Evolutionary conservation across 2,888 invertebrate species (phyloP).

Genomic region (Spisula subtruncata): DNA sequence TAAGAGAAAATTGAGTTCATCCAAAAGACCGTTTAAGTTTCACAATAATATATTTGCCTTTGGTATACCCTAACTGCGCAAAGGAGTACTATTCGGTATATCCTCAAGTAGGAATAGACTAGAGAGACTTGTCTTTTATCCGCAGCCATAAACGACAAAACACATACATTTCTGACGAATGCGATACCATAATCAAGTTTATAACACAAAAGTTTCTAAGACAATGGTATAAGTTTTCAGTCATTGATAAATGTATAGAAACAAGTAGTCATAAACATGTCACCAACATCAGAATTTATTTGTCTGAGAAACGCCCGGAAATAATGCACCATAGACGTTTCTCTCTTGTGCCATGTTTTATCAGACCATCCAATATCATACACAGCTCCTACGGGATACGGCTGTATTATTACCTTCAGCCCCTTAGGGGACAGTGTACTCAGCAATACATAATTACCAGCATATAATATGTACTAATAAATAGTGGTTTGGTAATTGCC

Average conservation of each 20-base stretch:
- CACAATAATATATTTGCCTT: too few relatives aligned
- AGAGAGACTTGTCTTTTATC: too few relatives aligned
- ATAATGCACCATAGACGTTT: background rate
- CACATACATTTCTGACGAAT: too few relatives aligned
- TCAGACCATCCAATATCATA: background rate
- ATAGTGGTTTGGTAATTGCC: background rate
- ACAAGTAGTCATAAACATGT: background rate
- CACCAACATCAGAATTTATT: background rate
- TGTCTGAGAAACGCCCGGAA: background rate
- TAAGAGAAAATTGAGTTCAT: too few relatives aligned
- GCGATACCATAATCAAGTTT: too few relatives aligned
- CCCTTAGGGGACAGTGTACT: background rate
- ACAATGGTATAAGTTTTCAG: background rate
- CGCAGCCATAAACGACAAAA: too few relatives aligned
- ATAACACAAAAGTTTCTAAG: background rate
- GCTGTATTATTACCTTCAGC: background rate
- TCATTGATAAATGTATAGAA: background rate
- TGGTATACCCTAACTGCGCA: too few relatives aligned
- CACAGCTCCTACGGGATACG: background rate
- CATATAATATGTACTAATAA: background rate
- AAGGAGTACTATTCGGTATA: too few relatives aligned
- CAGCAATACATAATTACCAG: background rate
- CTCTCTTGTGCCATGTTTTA: background rate
- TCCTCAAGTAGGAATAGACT: too few relatives aligned
- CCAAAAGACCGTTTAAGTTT: too few relatives aligned